phyloP scores from a whole-genome alignment of 2,797 vertebrate genomes.

The Syngnathus rostellatus region DNA sequence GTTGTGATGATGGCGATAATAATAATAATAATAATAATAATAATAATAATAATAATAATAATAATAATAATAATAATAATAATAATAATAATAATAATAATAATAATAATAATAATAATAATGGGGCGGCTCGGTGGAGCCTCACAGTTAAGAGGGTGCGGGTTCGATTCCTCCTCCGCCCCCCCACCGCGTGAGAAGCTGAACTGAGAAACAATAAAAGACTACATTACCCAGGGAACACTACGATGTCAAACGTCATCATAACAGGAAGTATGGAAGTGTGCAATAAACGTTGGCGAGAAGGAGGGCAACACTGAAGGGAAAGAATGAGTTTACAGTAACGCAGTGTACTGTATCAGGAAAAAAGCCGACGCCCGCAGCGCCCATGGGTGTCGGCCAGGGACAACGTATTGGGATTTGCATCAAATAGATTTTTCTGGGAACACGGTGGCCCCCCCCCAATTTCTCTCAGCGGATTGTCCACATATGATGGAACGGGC shows the following conservation, averaged over 20 bases:
- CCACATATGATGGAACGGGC: conserved; percentile 93
- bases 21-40: too few species aligned
- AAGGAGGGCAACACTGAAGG: conserved; percentile 9
- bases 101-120: too few species aligned
- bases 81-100: too few species aligned
- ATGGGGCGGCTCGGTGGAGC: too few species aligned
- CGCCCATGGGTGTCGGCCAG: conserved; percentile 44
- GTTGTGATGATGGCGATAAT: too few species aligned
- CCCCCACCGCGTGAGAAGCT: too few species aligned
- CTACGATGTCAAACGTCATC: conserved; percentile 26
- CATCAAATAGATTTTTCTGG: conserved; percentile 11
- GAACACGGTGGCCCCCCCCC: conserved; percentile 18
- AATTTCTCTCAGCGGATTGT: conserved; percentile 18
- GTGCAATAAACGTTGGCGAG: conserved; percentile 8
- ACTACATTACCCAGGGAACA: conserved; percentile 53
- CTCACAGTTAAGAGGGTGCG: too few species aligned
- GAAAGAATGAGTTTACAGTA: conserved; percentile 5
- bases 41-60: too few species aligned
- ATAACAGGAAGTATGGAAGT: conserved; percentile 60
- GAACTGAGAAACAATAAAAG: background rate
- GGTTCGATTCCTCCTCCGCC: too few species aligned
- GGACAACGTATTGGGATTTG: background rate
- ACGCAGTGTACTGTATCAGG: conserved; percentile 4
- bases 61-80: too few species aligned
- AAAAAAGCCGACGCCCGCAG: background rate